Base-by-base conservation (phyloP, 2,113 vertebrate species). In the Ariopsis seemanni region DNA sequence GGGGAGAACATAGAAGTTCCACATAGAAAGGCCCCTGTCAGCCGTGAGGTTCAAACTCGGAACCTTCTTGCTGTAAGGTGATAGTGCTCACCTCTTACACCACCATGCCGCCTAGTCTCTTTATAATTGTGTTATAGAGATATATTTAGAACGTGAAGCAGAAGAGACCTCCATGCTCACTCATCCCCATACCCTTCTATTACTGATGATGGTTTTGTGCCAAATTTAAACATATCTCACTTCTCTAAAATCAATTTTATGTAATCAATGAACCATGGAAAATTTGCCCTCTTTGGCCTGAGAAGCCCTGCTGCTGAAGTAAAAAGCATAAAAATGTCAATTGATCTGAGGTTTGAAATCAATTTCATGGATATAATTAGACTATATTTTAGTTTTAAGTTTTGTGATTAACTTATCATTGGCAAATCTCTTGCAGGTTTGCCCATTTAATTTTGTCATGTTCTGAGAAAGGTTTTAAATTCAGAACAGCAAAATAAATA, bases 71-170 rank as follows among this genome's bases (percentile, higher is more conserved):
- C 42, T 42, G 3, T 42, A 42, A 42, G 42, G 42, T 42, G 42
- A 42, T 4, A 4, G 42, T 42, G 42, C 42, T 42, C 42, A 42
- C 42, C 42, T 42, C 4, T 42, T 42, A 42, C 42, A 42, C 42
- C 42, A 75, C 12, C 60, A 50, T 85, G 85, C 87, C 85, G 3
- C 42, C 42, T 42, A 42, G 42, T 85, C 86, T 85, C 77, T 74
- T 90, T 86, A 88, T 85, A 89, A 90, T 92, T 92, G 91, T 90
- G 91, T 89, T 82, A 20, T 22, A 62, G 57, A 77, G 89, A 78
- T 94, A 94, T 94, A 93, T 93, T 94, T 94, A 93, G 92, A 87
- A 88, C 63, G 74, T 85, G 88, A 91, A 93, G 93, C 92, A 92
- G 92, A 93, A 91, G 87, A 84, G 90, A 86, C 90, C 89, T 65